Evolutionary conservation across 30 jellyfish, hydroid and myxozoan genomes (phyloP), one percentile per base, ranked within the genome.

Genomic region (Catostylus mosaicus): DNA sequence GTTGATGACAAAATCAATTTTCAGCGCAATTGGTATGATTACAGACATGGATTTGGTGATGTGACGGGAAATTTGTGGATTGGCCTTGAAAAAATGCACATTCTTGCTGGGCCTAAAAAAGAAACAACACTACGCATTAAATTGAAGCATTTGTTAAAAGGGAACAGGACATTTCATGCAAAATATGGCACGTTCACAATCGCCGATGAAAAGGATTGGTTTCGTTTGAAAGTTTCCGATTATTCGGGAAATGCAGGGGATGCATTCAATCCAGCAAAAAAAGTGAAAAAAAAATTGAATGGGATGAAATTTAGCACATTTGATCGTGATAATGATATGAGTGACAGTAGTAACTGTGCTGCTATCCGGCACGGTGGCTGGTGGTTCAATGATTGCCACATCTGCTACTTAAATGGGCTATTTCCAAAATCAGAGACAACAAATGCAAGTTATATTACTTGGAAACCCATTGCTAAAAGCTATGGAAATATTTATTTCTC

Each of bases 1-100:
- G 57, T 37, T 31, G 73, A 82, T 32, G 91, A 72, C 20, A 79
- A 30, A 23, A 82, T 56, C 24, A 72, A 79, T 37, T 67, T 62
- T 37, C 38, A 68, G 2, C 88, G 73, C 30, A 71, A 60, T 31
- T 72, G 67, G 78, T 30, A 45, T 38, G 78, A 46, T 20, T 47
- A 73, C 29, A 47, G 20, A 38, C 45, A 67, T 35, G 78, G 78
- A 23, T 71, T 72, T 27, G 95, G 88, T 34, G 95, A 82, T 23
- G 74, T 69, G 20, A 65, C 22, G 7, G 50, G 56, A n/a, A 67
- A 77, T 29, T 2, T 59, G 31, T 68, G 80, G 80, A 68, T 68
- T 43, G 84, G 82, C 30, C 62, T 63, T 45, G 90, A 79, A 32
- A 64, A 79, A 23, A 35, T 77, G 36, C 75, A 77, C 36, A 22